Evolutionary conservation across 2,113 vertebrate species (phyloP).

Genomic region (Labrus mixtus): DNA sequence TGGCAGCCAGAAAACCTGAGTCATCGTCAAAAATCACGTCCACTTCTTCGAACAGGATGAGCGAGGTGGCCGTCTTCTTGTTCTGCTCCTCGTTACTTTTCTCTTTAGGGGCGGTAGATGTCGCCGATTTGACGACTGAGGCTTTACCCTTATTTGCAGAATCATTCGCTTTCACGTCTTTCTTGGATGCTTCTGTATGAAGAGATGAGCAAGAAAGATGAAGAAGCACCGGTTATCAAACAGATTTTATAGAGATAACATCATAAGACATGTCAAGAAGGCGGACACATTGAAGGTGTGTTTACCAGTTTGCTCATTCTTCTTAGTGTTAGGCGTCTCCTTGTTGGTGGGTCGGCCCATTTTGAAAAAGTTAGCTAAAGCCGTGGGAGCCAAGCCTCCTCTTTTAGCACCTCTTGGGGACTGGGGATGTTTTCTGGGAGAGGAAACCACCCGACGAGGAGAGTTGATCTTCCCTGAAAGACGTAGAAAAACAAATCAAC

Average conservation of each 20-base stretch:
- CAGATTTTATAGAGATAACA: neutral
- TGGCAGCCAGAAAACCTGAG: conserved; percentile 91
- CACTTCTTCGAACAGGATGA: conserved; percentile 99
- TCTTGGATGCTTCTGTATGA: conserved; percentile 63
- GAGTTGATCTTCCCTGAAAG: conserved; percentile 89
- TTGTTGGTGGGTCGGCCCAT: conserved; percentile 60
- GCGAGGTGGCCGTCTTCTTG: conserved; percentile 92
- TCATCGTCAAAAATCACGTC: conserved; percentile 98
- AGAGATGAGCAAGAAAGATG: neutral
- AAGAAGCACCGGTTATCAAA: neutral
- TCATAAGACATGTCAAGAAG: neutral
- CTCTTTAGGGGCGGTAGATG: conserved; percentile 52
- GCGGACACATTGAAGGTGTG: neutral
- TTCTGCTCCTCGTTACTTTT: conserved; percentile 83
- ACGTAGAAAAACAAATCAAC: neutral
- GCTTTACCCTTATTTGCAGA: conserved; percentile 35
- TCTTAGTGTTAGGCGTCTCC: conserved; percentile 54
- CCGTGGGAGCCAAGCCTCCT: conserved; percentile 85
- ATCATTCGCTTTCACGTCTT: conserved; percentile 46
- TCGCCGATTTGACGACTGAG: conserved; percentile 30
- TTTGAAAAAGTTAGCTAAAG: conserved; percentile 93
- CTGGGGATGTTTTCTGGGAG: conserved; percentile 89
- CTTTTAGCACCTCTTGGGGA: conserved; percentile 87
- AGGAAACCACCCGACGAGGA: conserved; percentile 89
- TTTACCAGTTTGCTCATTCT: conserved; percentile 63